Evolutionary conservation across 1,140 invertebrate species (phyloP).

Genomic region (Drosophila pachea): DNA sequence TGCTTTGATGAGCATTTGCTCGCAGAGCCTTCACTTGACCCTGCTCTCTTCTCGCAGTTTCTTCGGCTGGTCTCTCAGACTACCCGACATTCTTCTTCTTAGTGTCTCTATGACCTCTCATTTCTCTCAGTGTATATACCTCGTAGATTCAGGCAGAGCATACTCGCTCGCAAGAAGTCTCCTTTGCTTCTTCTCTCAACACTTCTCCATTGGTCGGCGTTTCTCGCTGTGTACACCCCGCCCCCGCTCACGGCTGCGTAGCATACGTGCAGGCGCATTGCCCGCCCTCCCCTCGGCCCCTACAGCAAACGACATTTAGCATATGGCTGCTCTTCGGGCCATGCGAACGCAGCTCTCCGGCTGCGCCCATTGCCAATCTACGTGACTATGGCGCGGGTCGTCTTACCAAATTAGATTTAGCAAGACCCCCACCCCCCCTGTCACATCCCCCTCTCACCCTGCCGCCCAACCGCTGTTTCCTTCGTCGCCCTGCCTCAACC

Average conservation of each 20-base stretch:
- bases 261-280: constrained; percentile 62
- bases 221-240: neutral
- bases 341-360: constrained; percentile 4
- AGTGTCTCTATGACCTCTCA: too few species aligned
- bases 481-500: constrained; percentile 29
- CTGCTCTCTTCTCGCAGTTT: too few species aligned
- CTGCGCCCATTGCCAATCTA: constrained; percentile 33
- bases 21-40: too few species aligned
- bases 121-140: neutral
- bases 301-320: constrained; percentile 43
- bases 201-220: too few species aligned
- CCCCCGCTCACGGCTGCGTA: constrained; percentile 5
- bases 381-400: constrained; percentile 53
- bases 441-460: neutral
- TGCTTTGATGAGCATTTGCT: too few species aligned
- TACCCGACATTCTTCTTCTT: too few species aligned
- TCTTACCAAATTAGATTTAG: constrained; percentile 69
- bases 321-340: constrained; percentile 21
- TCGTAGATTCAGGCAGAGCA: too few species aligned
- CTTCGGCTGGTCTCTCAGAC: too few species aligned
- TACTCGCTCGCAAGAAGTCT: too few species aligned
- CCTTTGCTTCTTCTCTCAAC: too few species aligned
- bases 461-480: neutral
- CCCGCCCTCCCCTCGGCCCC: constrained; percentile 16
- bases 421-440: neutral